A percentile compares a stretch with the other conserved stretches of the same genome.
Evolutionary conservation across 2,888 invertebrate genomes (phyloP).

Genomic region (Conistra vaccinii): DNA sequence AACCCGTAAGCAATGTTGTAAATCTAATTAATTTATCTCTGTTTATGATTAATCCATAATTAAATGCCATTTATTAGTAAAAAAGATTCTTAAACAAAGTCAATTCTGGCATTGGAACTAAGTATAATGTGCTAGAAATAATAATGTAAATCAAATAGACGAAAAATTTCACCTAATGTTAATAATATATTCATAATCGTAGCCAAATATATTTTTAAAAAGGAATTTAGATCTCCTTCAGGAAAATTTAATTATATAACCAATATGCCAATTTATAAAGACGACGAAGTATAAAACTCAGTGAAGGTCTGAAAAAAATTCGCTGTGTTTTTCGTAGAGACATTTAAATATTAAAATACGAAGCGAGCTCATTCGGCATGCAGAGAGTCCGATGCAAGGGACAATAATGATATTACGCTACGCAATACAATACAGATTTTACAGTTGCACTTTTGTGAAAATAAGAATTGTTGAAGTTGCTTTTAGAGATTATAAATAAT

Average conservation of each 20-base stretch:
- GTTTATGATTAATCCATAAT: too few relatives aligned
- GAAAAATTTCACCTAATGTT: neutral
- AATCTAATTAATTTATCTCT: too few relatives aligned
- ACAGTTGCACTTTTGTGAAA: constrained; percentile 2
- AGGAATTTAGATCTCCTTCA: neutral
- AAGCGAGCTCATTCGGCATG: constrained; percentile 27
- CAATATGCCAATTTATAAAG: neutral
- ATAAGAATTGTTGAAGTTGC: neutral
- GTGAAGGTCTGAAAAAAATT: constrained; percentile 22
- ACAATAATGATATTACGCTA: constrained; percentile 11
- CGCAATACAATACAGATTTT: constrained; percentile 12
- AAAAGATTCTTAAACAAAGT: neutral
- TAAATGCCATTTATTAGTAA: neutral
- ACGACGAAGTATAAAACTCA: neutral
- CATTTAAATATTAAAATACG: constrained; percentile 49
- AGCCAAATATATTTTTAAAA: neutral
- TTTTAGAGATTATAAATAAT: neutral
- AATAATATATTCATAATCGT: neutral
- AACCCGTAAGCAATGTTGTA: too few relatives aligned
- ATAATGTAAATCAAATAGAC: neutral
- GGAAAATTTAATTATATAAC: neutral
- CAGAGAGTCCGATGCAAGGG: constrained; percentile 6
- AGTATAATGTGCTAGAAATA: neutral
- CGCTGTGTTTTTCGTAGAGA: neutral
- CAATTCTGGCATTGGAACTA: neutral